These are phyloP conservation scores for Drosophila melanosoma DNA, from an alignment of 2,888 invertebrate species.

Conservation along the genomic window DNA sequence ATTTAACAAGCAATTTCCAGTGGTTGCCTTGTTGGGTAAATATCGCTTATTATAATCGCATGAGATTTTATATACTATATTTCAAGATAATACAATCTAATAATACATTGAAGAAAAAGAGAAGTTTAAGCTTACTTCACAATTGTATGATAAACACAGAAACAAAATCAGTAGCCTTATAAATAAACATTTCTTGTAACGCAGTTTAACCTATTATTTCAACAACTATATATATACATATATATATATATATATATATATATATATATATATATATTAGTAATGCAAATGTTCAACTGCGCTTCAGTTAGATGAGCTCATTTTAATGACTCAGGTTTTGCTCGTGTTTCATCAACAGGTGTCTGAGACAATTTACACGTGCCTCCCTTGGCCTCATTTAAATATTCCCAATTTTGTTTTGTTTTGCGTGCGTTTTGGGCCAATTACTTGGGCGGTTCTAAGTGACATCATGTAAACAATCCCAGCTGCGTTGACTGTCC, in stretches of 20 bases:
- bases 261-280: neutral
- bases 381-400: conserved; percentile 18
- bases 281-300: neutral
- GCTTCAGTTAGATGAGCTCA: conserved; percentile 47
- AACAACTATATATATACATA: too few relatives aligned
- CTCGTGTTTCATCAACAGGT: conserved; percentile 36
- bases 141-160: neutral
- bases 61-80: neutral
- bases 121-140: too few relatives aligned
- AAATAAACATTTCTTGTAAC: neutral
- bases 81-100: too few relatives aligned
- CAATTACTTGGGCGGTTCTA: conserved; percentile 48
- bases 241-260: too few relatives aligned
- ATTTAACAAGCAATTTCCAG: neutral
- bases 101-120: neutral
- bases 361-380: conserved; percentile 32
- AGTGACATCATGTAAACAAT: conserved; percentile 8
- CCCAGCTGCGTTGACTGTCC: conserved; percentile 17
- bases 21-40: neutral
- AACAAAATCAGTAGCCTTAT: neutral
- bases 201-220: neutral
- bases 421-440: conserved; percentile 13
- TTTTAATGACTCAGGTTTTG: conserved; percentile 37
- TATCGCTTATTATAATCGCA: neutral
- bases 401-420: conserved; percentile 5